Conservation (phyloP, 2,797 vertebrate species). For the Epinephelus awoara region DNA sequence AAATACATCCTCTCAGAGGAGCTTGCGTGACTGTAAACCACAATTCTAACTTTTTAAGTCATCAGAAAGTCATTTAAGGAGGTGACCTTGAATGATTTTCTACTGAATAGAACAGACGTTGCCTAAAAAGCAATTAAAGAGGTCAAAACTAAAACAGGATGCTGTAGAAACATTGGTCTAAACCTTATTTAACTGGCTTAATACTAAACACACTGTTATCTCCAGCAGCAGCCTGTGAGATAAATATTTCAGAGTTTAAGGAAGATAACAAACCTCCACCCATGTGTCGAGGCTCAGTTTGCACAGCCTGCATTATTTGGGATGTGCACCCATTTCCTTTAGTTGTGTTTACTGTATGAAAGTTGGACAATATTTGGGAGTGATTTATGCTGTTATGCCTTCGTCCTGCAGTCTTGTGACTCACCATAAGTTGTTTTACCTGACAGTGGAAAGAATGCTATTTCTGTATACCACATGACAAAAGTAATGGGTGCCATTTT, state of each 20-base stretch:
- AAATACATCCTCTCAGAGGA: no score
- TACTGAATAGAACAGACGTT: background rate
- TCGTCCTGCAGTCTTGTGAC: constrained; percentile 43
- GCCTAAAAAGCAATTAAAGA: background rate
- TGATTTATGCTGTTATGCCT: constrained; percentile 46
- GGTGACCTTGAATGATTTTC: background rate
- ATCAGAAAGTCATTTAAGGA: background rate
- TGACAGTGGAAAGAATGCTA: constrained; percentile 61
- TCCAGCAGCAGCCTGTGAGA: constrained; percentile 12
- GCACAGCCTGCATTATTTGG: constrained; percentile 24
- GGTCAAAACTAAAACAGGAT: background rate
- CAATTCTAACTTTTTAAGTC: background rate
- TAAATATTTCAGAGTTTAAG: constrained; percentile 22
- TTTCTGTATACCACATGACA: constrained; percentile 74
- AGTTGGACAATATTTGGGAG: constrained; percentile 42
- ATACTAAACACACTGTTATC: constrained; percentile 19
- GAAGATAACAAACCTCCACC: constrained; percentile 12
- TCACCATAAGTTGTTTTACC: constrained; percentile 66
- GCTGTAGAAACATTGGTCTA: background rate
- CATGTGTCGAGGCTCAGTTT: constrained; percentile 7
- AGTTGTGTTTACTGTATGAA: constrained; percentile 42
- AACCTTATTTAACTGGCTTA: constrained; percentile 6
- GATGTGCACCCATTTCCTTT: constrained; percentile 26
- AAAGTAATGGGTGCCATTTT: constrained; percentile 76
- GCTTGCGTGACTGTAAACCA: background rate